phyloP scores from a whole-genome alignment of 2,797 vertebrate species.

The Myotis daubentonii region DNA sequence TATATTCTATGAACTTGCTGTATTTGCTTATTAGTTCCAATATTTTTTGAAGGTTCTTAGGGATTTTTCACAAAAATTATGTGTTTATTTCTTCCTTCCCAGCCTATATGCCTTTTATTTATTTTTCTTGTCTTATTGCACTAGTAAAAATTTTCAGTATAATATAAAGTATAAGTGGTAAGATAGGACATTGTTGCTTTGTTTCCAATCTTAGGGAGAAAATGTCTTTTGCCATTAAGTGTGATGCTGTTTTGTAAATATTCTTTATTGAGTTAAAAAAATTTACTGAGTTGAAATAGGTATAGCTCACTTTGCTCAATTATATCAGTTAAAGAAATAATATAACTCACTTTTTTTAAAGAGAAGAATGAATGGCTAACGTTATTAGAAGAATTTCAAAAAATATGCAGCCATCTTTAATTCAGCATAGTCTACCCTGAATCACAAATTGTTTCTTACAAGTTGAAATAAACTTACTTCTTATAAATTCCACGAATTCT shows the following conservation, averaged over 20 bases:
- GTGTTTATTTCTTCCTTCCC: conserved; percentile 10
- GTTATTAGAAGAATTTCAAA: background rate
- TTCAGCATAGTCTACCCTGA: background rate
- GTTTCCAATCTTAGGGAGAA: background rate
- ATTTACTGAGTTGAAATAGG: background rate
- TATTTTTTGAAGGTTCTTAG: background rate
- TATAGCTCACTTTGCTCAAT: background rate
- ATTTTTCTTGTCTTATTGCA: background rate
- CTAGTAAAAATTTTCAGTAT: background rate
- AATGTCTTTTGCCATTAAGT: background rate
- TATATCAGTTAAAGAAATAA: background rate
- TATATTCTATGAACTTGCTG: background rate
- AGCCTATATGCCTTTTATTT: background rate
- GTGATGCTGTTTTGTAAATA: background rate
- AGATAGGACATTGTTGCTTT: background rate
- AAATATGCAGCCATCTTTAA: conserved; percentile 25
- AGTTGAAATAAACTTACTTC: background rate
- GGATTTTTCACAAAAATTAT: background rate
- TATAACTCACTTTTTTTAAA: background rate
- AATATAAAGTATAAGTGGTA: background rate
- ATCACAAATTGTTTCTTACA: background rate
- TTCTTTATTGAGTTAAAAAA: background rate
- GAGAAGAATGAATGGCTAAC: background rate
- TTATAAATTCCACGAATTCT: background rate
- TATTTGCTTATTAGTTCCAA: background rate